Evolutionary conservation across 2,113 vertebrate species (phyloP), one percentile per base, ranked within the genome.

Genomic region (Podarcis cretensis): DNA sequence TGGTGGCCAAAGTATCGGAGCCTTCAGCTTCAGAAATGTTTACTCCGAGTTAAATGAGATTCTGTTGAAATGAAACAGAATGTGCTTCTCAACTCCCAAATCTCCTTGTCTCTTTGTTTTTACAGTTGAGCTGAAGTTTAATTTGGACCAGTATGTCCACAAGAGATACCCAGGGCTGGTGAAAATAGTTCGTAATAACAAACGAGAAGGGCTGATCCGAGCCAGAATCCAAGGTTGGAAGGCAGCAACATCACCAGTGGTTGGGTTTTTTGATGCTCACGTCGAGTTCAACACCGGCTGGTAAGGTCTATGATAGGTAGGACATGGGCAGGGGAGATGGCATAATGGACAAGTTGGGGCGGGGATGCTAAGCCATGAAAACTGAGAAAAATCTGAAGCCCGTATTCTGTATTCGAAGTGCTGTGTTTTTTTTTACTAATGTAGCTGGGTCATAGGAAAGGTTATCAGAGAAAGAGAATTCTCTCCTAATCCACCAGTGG

Each of bases 211-310:
- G 23, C 95, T 99, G 92, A 99, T 99, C 93, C 97, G 99, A n/a
- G 99, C 99, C 20, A 96, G 99, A 84, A 98, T 99, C 87, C 98
- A 99, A 66, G 99, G 99, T 92, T 99, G 99, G 99, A 99, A 98
- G 85, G 98, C 96, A 0, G 98, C 99, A 81, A 99, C 98, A 0
- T 98, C 98, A 9, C 97, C 98, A 0, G 94, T 99, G 0, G 98
- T 99, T 0, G 99, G 99, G 2, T 99, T 99, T 97, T 99, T 99
- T 0, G 99, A 99, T 8, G 99, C 99, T 76, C 99, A 99, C 0
- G 99, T 99, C 3, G 99, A 99, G 93, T 99, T 99, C 97, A 99
- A 99, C 97, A 96, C 94, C 0, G 98, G 98, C 96, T 99, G 99
- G 99, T 99, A 93, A 98, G 98, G 43, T 3, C 4, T 40, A 35